Evolutionary conservation across 2,797 vertebrate genomes (phyloP).

Genomic region (Hozukius guyotensis): DNA sequence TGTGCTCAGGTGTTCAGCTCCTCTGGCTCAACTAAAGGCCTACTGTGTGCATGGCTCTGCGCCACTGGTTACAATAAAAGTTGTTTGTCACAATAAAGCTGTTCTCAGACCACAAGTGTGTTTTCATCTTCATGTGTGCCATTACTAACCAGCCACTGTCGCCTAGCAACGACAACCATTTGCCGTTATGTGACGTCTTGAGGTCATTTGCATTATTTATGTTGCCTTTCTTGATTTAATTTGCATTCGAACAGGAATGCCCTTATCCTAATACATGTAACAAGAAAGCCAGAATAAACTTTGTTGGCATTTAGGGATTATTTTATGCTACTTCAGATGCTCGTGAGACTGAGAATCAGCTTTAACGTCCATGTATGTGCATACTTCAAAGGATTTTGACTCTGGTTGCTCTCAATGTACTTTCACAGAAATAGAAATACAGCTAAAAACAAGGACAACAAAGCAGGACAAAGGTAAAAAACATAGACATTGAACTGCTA

Average conservation of each 20-base stretch:
- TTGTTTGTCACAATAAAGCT: slow-evolving; percentile 51
- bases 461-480: neutral
- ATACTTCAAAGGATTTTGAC: neutral
- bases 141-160: slow-evolving; percentile 60
- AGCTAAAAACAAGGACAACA: neutral
- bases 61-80: slow-evolving; percentile 30
- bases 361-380: neutral
- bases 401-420: neutral
- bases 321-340: neutral
- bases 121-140: slow-evolving; percentile 49
- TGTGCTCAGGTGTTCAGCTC: neutral
- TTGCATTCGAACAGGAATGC: slow-evolving; percentile 45
- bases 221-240: slow-evolving; percentile 56
- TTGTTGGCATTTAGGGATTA: neutral
- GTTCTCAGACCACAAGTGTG: slow-evolving; percentile 48
- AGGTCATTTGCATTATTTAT: slow-evolving; percentile 74
- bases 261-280: neutral
- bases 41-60: neutral
- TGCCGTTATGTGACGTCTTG: slow-evolving; percentile 61
- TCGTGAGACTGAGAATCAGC: neutral
- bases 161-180: slow-evolving; percentile 72
- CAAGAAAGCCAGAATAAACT: neutral
- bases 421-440: neutral
- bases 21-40: neutral
- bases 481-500: neutral